These are phyloP conservation scores for Camptogramma bilineatum DNA, from an alignment of 2,888 invertebrate species.

Conservation along the genomic window DNA sequence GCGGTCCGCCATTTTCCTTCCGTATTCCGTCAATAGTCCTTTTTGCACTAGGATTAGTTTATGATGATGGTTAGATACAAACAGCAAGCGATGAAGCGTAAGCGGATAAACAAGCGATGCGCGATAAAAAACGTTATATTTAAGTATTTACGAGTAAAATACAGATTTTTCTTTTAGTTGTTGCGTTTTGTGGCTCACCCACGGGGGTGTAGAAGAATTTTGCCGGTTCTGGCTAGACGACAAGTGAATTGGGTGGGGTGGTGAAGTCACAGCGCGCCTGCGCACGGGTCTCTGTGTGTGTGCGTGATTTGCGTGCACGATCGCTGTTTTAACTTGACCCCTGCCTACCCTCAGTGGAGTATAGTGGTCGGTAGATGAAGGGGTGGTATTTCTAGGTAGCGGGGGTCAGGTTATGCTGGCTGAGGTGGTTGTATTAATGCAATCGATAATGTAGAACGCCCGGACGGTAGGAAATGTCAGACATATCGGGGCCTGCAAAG, in stretches of 20 bases:
- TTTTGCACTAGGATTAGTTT: conserved; percentile 43
- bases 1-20: conserved; percentile 75
- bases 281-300: conserved; percentile 69
- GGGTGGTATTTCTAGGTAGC: conserved; percentile 57
- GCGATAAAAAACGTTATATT: conserved; percentile 51
- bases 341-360: conserved; percentile 52
- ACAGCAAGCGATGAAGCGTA: conserved; percentile 70
- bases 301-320: conserved; percentile 73
- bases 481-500: conserved; percentile 71
- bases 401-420: conserved; percentile 58
- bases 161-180: conserved; percentile 64
- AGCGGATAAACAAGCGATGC: conserved; percentile 57
- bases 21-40: conserved; percentile 54
- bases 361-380: conserved; percentile 34
- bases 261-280: conserved; percentile 63
- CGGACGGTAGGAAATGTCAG: conserved; percentile 76
- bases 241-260: conserved; percentile 80
- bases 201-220: conserved; percentile 79
- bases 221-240: conserved; percentile 71
- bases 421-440: conserved; percentile 67
- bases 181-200: conserved; percentile 76
- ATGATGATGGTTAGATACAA: conserved; percentile 49
- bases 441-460: conserved; percentile 82
- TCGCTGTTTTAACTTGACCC: conserved; percentile 57
- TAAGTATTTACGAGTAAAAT: conserved; percentile 50